phyloP scores from a whole-genome alignment of 1,140 invertebrate genomes.

The Latrodectus geometricus region DNA sequence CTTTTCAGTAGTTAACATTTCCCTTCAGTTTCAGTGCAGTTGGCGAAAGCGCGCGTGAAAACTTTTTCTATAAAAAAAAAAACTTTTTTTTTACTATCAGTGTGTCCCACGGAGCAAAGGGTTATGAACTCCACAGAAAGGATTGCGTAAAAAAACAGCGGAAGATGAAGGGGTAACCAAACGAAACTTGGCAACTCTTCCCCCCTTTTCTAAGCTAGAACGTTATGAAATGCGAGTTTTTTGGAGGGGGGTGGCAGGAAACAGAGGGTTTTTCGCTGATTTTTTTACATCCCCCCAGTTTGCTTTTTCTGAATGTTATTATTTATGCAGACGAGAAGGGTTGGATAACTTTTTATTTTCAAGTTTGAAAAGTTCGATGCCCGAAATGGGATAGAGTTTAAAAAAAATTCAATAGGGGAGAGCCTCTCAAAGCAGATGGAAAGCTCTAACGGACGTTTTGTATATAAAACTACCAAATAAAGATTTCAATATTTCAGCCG shows the following conservation, averaged over 20 bases:
- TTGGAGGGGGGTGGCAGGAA: constrained; percentile 33
- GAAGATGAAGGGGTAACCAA: not conserved
- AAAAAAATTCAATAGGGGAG: not conserved
- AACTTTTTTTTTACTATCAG: constrained; percentile 2
- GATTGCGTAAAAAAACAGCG: constrained; percentile 35
- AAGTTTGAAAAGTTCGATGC: constrained; percentile 28
- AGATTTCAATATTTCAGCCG: too few relatives aligned
- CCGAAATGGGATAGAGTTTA: constrained; percentile 20
- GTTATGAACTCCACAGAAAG: constrained; percentile 47
- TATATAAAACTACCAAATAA: too few relatives aligned
- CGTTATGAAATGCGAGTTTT: constrained; percentile 35
- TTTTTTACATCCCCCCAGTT: constrained; percentile 1
- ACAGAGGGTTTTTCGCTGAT: not conserved
- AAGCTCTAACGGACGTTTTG: constrained; percentile 13
- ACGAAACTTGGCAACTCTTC: not conserved
- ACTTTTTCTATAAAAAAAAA: constrained; percentile 12
- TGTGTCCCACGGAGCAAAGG: constrained; percentile 38
- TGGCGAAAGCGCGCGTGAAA: not conserved
- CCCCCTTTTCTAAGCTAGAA: not conserved
- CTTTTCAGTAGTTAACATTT: not conserved
- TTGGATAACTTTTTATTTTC: constrained; percentile 27
- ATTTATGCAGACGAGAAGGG: constrained; percentile 37
- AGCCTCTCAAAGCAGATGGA: constrained; percentile 27
- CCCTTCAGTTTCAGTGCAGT: not conserved
- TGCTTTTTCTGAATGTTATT: constrained; percentile 15